Conservation (phyloP, 2,888 invertebrate genomes). For the Polyommatus iphigenia region DNA sequence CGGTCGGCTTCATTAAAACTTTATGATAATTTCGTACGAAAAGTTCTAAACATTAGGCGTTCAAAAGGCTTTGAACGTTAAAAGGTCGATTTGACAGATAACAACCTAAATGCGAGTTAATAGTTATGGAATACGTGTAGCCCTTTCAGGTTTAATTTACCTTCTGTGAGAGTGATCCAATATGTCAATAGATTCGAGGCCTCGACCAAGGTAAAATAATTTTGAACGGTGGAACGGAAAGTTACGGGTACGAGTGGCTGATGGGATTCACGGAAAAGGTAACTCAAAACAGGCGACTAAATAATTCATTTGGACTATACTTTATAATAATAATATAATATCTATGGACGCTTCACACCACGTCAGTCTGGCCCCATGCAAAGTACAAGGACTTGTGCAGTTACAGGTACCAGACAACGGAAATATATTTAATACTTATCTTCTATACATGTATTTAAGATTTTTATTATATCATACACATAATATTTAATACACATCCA, state of each 20-base stretch:
- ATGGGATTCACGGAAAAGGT: not conserved
- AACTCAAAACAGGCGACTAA: not conserved
- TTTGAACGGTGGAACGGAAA: not conserved
- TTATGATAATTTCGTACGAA: slow-evolving; percentile 18
- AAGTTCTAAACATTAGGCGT: not conserved
- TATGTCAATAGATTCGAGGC: not conserved
- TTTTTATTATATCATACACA: too few species aligned
- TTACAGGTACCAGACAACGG: too few species aligned
- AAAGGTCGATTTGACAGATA: slow-evolving; percentile 25
- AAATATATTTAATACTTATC: too few species aligned
- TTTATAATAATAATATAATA: too few species aligned
- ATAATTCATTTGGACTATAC: too few species aligned
- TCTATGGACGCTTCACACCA: too few species aligned
- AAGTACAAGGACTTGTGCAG: too few species aligned
- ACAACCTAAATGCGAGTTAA: slow-evolving; percentile 9
- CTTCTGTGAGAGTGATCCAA: not conserved
- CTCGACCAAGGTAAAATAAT: not conserved
- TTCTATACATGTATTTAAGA: too few species aligned
- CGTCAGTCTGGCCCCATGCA: too few species aligned
- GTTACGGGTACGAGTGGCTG: not conserved
- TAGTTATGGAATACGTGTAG: slow-evolving; percentile 13
- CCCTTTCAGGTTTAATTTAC: not conserved
- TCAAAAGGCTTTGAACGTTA: slow-evolving; percentile 20
- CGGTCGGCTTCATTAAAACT: slow-evolving; percentile 28
- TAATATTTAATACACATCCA: too few species aligned